Conservation (phyloP, 2,113 vertebrate genomes). For the Lutjanus erythropterus region DNA sequence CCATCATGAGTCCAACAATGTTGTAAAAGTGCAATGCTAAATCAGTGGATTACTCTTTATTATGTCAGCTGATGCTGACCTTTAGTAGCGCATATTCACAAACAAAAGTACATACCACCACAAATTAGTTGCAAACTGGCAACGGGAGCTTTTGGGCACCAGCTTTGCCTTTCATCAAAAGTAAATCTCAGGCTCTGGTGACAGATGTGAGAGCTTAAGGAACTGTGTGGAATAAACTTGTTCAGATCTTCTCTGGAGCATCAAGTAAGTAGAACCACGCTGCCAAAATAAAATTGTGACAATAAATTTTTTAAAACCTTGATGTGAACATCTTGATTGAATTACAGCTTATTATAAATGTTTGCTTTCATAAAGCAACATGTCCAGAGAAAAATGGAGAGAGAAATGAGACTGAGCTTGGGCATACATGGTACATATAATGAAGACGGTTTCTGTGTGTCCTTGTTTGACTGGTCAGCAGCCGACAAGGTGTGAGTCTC, state of each 20-base stretch:
- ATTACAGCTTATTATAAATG: neutral
- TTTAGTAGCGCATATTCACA: neutral
- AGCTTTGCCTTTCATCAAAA: neutral
- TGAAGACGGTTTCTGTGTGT: neutral
- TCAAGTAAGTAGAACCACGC: too few relatives aligned
- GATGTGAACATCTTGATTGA: neutral
- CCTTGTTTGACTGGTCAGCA: conserved; percentile 6
- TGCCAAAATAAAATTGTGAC: too few relatives aligned
- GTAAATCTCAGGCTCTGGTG: too few relatives aligned
- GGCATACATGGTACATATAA: neutral
- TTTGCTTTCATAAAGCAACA: neutral
- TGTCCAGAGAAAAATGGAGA: neutral
- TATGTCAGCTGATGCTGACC: neutral
- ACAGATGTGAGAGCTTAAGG: neutral
- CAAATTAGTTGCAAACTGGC: too few relatives aligned
- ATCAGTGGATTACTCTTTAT: neutral
- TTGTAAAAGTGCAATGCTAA: neutral
- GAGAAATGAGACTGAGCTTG: neutral
- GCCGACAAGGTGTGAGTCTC: neutral
- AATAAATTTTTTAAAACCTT: conserved; percentile 9
- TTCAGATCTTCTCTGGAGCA: neutral
- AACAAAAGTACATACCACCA: neutral
- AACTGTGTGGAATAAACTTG: too few relatives aligned
- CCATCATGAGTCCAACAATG: neutral
- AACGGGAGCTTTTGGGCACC: neutral